Evolutionary conservation across 1,140 invertebrate species (phyloP).

Genomic region (Branchinecta lynchi): DNA sequence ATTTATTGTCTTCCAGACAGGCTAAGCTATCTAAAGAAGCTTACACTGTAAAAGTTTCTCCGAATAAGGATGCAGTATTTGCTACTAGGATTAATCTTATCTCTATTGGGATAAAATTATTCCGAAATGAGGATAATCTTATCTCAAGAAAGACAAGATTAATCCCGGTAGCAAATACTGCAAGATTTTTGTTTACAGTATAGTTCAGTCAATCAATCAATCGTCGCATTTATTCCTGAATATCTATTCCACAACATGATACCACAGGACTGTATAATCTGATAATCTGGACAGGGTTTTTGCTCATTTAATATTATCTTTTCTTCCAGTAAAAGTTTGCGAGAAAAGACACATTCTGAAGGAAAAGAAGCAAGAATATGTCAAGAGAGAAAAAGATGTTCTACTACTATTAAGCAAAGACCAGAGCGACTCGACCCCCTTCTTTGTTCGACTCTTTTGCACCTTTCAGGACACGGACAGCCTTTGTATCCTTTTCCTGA

Average conservation of each 20-base stretch:
- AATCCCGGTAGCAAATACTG: constrained; percentile 16
- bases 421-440: constrained; percentile 41
- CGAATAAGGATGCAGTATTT: too few relatives aligned
- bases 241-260: constrained; percentile 24
- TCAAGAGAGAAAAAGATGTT: constrained; percentile 81
- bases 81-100: neutral
- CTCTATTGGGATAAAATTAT: neutral
- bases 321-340: constrained; percentile 78
- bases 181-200: too few relatives aligned
- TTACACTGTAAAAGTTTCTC: too few relatives aligned
- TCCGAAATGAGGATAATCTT: neutral
- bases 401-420: constrained; percentile 53
- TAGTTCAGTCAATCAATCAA: too few relatives aligned
- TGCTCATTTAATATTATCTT: constrained; percentile 21
- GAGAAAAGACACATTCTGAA: constrained; percentile 79
- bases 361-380: constrained; percentile 83
- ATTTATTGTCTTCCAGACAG: too few relatives aligned
- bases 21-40: too few relatives aligned
- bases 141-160: neutral
- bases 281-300: neutral
- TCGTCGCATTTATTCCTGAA: too few relatives aligned
- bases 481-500: constrained; percentile 44
- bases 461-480: constrained; percentile 89
- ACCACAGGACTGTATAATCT: neutral
- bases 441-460: constrained; percentile 83